A percentile compares a stretch with the other conserved stretches of the same genome.
These are phyloP conservation scores for Eriosoma lanigerum DNA, from an alignment of 1,140 invertebrate genomes.

Conservation along the genomic window DNA sequence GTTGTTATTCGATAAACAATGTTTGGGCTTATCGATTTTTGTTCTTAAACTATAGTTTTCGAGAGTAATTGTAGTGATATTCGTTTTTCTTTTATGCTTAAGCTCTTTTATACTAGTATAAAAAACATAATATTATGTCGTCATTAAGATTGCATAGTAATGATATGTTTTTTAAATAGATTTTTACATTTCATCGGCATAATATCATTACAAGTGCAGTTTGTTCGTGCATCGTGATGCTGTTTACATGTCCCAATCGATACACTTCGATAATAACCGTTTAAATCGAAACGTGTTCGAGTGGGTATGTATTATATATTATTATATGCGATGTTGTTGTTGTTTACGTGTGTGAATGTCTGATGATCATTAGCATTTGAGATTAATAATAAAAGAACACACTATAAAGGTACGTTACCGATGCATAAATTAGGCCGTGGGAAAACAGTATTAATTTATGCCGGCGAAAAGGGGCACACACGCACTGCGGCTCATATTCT, in stretches of 20 bases:
- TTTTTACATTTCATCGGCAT: too few relatives aligned
- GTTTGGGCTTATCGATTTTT: not conserved
- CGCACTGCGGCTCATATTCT: not conserved
- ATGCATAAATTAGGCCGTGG: conserved; percentile 48
- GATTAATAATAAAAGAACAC: conserved; percentile 50
- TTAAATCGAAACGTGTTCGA: not conserved
- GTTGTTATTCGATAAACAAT: conserved; percentile 7
- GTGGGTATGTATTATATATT: too few relatives aligned
- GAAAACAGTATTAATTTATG: conserved; percentile 49
- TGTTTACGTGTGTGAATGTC: conserved; percentile 8
- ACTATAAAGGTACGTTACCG: conserved; percentile 40
- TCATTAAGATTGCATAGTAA: too few relatives aligned
- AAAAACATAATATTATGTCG: too few relatives aligned
- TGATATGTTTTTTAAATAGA: too few relatives aligned
- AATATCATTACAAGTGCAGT: too few relatives aligned
- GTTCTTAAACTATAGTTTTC: too few relatives aligned
- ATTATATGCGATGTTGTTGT: not conserved
- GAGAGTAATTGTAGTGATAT: too few relatives aligned
- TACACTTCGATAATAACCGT: conserved; percentile 1
- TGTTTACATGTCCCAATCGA: too few relatives aligned
- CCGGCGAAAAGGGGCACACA: conserved; percentile 31
- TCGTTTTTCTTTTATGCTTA: too few relatives aligned
- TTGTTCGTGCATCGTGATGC: too few relatives aligned
- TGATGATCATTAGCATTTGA: conserved; percentile 47
- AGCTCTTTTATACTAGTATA: too few relatives aligned